Evolutionary conservation across 1,140 invertebrate species (phyloP).

Genomic region (Chelonus insularis): DNA sequence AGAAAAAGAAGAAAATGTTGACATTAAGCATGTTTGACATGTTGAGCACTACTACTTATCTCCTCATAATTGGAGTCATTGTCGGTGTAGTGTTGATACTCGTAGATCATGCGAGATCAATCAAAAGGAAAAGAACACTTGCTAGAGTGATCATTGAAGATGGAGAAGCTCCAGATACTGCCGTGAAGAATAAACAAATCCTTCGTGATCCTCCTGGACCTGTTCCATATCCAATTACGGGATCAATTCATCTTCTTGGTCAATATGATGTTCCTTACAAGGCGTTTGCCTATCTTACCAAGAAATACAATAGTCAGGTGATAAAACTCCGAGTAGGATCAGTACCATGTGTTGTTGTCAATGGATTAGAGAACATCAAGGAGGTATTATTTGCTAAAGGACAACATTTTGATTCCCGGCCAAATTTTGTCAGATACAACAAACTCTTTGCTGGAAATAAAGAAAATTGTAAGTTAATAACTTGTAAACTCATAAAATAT

Average conservation of each 20-base stretch:
- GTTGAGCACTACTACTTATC: no score
- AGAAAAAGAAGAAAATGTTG: no score
- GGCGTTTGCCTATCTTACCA: conserved; percentile 63
- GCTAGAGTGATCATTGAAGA: no score
- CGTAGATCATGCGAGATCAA: no score
- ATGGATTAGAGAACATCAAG: conserved; percentile 66
- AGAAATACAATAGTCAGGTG: conserved; percentile 62
- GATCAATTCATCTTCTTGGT: conserved; percentile 64
- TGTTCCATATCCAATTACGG: conserved; percentile 64
- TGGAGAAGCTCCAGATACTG: conserved; percentile 6
- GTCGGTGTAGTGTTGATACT: no score
- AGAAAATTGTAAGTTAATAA: conserved; percentile 69
- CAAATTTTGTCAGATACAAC: conserved; percentile 68
- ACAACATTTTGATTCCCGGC: conserved; percentile 67
- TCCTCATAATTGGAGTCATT: no score
- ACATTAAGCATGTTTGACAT: no score
- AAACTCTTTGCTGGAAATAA: conserved; percentile 69
- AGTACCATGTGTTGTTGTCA: conserved; percentile 67
- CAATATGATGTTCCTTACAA: conserved; percentile 68
- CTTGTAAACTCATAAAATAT: neutral
- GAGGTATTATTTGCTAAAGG: conserved; percentile 68
- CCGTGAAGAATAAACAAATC: conserved; percentile 25
- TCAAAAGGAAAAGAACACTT: conserved; percentile 31
- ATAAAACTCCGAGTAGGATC: conserved; percentile 66
- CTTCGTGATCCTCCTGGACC: conserved; percentile 62